These are phyloP conservation scores for Chaenocephalus aceratus DNA, from an alignment of 2,113 vertebrate genomes.

Conservation along the genomic window DNA sequence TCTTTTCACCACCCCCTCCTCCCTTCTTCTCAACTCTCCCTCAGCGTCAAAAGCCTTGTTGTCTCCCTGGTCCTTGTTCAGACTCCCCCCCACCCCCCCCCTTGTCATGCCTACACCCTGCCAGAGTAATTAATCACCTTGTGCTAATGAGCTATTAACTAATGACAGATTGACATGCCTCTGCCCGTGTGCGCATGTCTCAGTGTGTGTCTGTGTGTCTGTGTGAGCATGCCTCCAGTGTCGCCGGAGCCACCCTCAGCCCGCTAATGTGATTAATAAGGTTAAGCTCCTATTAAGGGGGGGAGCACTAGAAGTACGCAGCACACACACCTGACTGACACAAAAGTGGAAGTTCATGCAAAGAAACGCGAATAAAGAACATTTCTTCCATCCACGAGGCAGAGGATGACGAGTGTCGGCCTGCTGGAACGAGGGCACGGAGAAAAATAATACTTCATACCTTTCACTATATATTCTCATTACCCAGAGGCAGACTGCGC, in stretches of 20 bases:
- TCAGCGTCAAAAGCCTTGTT: conserved; percentile 17
- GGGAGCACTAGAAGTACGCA: conserved; percentile 47
- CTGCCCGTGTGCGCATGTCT: conserved; percentile 68
- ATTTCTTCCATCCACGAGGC: conserved; percentile 27
- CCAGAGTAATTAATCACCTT: conserved; percentile 86
- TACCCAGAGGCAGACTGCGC: conserved; percentile 49
- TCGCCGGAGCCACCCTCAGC: conserved; percentile 65
- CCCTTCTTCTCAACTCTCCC: conserved; percentile 1
- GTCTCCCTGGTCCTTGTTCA: conserved; percentile 56
- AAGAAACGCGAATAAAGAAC: conserved; percentile 8
- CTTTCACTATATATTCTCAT: conserved; percentile 63
- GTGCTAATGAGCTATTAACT: conserved; percentile 88
- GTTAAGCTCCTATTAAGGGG: conserved; percentile 78
- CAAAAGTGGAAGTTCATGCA: background rate
- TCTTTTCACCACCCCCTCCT: conserved; percentile 26
- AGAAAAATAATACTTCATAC: conserved; percentile 37
- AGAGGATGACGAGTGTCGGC: conserved; percentile 41
- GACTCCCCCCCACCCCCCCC: conserved; percentile 40
- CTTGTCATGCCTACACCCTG: conserved; percentile 74
- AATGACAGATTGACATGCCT: conserved; percentile 84
- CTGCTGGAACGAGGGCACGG: conserved; percentile 41
- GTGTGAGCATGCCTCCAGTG: conserved; percentile 57
- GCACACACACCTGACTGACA: background rate
- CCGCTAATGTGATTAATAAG: conserved; percentile 82
- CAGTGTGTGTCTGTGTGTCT: conserved; percentile 40